Percentiles rank a stretch among this genome's conserved stretches.
Evolutionary conservation across 2,797 vertebrate genomes (phyloP).

Genomic region (Phoebastria nigripes): DNA sequence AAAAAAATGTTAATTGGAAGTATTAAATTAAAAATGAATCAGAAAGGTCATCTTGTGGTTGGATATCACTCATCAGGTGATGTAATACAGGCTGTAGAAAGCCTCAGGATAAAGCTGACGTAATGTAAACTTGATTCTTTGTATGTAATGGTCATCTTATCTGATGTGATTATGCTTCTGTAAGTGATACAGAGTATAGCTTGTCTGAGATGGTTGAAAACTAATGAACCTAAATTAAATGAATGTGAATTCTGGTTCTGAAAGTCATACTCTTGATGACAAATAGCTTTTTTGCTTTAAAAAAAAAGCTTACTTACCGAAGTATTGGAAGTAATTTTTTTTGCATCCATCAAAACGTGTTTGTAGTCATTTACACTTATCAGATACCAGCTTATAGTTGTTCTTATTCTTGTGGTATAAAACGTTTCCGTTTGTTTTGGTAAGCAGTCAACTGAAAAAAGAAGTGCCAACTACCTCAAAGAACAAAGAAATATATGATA

Average conservation of each 20-base stretch:
- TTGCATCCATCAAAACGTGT: background rate
- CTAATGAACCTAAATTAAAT: background rate
- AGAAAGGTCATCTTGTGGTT: background rate
- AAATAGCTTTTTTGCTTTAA: background rate
- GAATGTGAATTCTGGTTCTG: background rate
- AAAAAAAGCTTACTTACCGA: background rate
- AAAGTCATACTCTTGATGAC: background rate
- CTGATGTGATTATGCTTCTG: background rate
- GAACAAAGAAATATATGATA: background rate
- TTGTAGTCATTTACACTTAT: background rate
- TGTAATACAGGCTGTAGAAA: background rate
- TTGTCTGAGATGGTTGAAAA: background rate
- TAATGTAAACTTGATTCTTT: background rate
- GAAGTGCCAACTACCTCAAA: background rate
- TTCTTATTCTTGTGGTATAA: background rate
- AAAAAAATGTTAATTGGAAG: background rate
- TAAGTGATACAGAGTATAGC: background rate
- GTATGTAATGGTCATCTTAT: background rate
- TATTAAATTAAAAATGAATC: background rate
- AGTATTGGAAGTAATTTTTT: background rate
- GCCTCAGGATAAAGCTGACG: background rate
- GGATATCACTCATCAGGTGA: background rate
- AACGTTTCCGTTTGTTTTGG: background rate
- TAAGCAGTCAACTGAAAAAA: background rate
- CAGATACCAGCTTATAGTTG: background rate